phyloP scores from a whole-genome alignment of 2,797 vertebrate genomes.

The Rhynchotus rufescens region DNA sequence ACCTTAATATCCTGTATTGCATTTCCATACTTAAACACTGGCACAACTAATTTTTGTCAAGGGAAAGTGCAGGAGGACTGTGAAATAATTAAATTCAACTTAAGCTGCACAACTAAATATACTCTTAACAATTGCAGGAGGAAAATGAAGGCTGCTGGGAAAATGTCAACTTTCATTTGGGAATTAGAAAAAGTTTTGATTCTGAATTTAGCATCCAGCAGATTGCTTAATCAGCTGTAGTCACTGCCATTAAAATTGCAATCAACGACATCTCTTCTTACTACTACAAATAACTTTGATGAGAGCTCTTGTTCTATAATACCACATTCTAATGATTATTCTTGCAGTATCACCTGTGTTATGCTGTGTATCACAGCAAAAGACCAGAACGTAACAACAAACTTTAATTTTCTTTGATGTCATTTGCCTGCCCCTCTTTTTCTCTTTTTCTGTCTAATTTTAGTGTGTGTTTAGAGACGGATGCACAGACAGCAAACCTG shows the following conservation, averaged over 20 bases:
- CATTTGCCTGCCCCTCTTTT: background rate
- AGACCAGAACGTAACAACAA: background rate
- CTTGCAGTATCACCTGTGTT: background rate
- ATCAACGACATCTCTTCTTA: background rate
- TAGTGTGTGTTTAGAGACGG: too few relatives aligned
- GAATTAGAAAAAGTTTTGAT: background rate
- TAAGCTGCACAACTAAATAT: background rate
- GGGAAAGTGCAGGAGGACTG: background rate
- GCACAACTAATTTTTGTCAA: background rate
- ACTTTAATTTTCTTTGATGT: background rate
- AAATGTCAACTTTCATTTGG: background rate
- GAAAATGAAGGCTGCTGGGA: background rate
- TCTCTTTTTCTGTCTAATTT: background rate
- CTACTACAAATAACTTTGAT: background rate
- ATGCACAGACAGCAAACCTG: background rate
- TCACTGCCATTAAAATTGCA: background rate
- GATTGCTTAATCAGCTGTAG: background rate
- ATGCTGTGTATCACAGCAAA: background rate
- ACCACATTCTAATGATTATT: constrained; percentile 8
- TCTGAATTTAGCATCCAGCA: background rate
- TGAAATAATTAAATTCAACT: background rate
- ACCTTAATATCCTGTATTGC: background rate
- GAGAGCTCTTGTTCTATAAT: constrained; percentile 12
- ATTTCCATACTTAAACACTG: background rate
- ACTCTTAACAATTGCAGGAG: background rate